Evolutionary conservation across 2,113 vertebrate genomes (phyloP), one percentile per base, ranked within the genome.

Genomic region (Cairina moschata): DNA sequence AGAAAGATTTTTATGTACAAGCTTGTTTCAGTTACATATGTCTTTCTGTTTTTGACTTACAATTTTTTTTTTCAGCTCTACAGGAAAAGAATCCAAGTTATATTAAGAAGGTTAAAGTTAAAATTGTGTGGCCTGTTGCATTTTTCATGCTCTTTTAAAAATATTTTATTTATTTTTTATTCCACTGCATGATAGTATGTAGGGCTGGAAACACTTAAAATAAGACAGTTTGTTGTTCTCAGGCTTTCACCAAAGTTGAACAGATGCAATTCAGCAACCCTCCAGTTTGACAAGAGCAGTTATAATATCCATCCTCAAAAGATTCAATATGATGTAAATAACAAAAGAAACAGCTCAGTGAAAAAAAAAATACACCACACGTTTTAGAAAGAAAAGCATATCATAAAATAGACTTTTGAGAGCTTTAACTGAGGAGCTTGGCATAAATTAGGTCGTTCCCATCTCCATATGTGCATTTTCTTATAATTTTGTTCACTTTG

Each of bases 31-130:
- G 48, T 79, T 75, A 40, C 42, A 31, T 36, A 13, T 42, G 29
- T 81, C 46, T 86, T 72, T 42, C 76, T 85, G 0, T 17, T 96
- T 94, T 90, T 83, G 74, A 91, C 54, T 91, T 6, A 48, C 68
- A 21, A 96, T 86, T 26, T 15, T 83, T 91, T 91, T 91, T 91
- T 91, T 75, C 48, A 74, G 31, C 46, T 88, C 75, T 81, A 44
- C 42, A 90, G 89, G 95, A 80, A 90, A 94, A 95, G 67, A 50
- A 82, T 58, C 69, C 75, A 86, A 93, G 96, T 91, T 42, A 36
- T 36, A 50, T 95, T 91, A 78, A 65, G 88, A 42, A 86, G 46
- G 18, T 46, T 84, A 5, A 71, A 83, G 88, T 92, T 95, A 86
- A 92, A 96, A 88, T 69, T 42, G 15, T 58, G 25, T 28, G 12